Conservation (phyloP, 2,797 vertebrate species). For the Hafferia zeledoni region DNA sequence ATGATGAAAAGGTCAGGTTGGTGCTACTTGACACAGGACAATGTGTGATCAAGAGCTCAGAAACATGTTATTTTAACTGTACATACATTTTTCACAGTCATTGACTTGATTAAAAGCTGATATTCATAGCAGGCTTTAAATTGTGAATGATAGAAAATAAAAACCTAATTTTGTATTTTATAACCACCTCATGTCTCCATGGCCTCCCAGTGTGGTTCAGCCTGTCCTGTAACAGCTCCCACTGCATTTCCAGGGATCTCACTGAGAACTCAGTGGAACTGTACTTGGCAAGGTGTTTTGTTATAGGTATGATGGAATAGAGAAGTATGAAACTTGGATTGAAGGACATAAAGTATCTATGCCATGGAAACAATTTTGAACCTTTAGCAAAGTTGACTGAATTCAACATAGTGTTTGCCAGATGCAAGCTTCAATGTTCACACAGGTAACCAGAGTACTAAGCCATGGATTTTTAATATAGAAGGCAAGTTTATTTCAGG, state of each 20-base stretch:
- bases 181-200: neutral
- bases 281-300: neutral
- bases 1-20: neutral
- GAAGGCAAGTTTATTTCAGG: too few species aligned
- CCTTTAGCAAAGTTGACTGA: neutral
- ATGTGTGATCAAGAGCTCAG: neutral
- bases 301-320: neutral
- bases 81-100: neutral
- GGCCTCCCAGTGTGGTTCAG: neutral
- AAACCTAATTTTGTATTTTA: neutral
- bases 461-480: too few species aligned
- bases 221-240: neutral
- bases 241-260: neutral
- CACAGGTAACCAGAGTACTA: too few species aligned
- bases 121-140: neutral
- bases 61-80: neutral
- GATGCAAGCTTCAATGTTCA: too few species aligned
- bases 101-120: neutral
- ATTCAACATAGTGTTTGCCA: fast-evolving
- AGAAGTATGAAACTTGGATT: neutral
- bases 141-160: neutral
- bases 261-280: neutral
- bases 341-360: neutral
- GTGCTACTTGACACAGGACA: neutral
- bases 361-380: neutral